Percentiles rank a stretch among this genome's conserved stretches.
Evolutionary conservation across 2,113 vertebrate species (phyloP).

Genomic region (Rhea pennata): DNA sequence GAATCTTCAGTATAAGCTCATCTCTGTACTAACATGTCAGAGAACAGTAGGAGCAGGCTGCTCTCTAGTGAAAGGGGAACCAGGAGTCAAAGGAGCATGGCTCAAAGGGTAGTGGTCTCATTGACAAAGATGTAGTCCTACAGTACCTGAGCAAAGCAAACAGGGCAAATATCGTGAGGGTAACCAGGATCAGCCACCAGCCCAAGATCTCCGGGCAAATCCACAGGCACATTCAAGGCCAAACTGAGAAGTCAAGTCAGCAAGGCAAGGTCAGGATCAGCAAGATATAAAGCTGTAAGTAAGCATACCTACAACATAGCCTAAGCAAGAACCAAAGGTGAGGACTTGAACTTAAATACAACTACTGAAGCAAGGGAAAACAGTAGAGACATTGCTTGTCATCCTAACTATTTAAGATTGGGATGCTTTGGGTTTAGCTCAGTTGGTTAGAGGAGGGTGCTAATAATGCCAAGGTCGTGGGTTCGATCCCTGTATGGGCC

Average conservation of each 20-base stretch:
- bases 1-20: not conserved
- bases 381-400: not conserved
- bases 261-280: not conserved
- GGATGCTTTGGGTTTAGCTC: not conserved
- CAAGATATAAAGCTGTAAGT: not conserved
- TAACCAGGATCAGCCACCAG: not conserved
- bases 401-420: not conserved
- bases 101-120: not conserved
- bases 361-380: not conserved
- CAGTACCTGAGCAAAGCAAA: not conserved
- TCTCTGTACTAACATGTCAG: not conserved
- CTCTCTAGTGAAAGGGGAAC: not conserved
- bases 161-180: not conserved
- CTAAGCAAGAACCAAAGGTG: not conserved
- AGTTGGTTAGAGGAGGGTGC: no score
- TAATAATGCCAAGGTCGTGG: no score
- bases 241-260: not conserved
- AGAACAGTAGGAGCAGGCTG: not conserved
- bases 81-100: not conserved
- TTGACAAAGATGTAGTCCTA: rapidly evolving
- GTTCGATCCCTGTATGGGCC: no score
- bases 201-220: not conserved
- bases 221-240: not conserved
- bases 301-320: not conserved
- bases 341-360: not conserved